Conservation (phyloP, 2,113 vertebrate genomes). For the human region DNA sequence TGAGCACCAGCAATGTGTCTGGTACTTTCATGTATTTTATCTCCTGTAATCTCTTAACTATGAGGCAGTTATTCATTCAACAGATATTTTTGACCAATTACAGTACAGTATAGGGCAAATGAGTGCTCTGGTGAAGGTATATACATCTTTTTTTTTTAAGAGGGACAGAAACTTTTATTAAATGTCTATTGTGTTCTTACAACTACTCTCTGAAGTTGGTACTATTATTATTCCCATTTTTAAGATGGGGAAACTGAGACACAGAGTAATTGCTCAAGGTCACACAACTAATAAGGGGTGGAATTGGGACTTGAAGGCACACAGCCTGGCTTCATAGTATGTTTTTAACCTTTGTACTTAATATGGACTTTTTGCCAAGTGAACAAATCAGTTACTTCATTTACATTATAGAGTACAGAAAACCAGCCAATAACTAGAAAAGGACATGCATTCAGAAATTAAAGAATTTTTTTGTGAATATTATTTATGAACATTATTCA, state of each 20-base stretch:
- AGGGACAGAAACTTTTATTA: not conserved
- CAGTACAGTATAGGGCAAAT: not conserved
- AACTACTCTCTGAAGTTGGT: not conserved
- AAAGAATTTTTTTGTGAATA: not conserved
- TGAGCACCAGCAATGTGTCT: not conserved
- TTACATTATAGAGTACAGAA: not conserved
- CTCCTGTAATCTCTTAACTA: not conserved
- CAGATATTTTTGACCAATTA: not conserved
- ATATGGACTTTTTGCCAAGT: not conserved
- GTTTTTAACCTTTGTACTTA: constrained; percentile 21
- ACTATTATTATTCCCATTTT: not conserved
- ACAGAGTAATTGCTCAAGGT: not conserved
- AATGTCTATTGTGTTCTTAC: not conserved
- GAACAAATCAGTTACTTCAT: constrained; percentile 16
- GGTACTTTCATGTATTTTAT: not conserved
- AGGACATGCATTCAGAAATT: constrained; percentile 24
- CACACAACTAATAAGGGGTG: not conserved
- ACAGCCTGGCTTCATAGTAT: not conserved
- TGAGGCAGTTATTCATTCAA: constrained; percentile 5
- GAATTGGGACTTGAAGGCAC: not conserved
- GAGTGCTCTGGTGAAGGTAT: not conserved
- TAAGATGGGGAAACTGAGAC: not conserved
- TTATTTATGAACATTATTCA: constrained; percentile 30
- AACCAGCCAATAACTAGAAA: constrained; percentile 5
- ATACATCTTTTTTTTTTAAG: not conserved